Conservation (phyloP, 1,140 invertebrate species). For the Drosophila neocordata region DNA sequence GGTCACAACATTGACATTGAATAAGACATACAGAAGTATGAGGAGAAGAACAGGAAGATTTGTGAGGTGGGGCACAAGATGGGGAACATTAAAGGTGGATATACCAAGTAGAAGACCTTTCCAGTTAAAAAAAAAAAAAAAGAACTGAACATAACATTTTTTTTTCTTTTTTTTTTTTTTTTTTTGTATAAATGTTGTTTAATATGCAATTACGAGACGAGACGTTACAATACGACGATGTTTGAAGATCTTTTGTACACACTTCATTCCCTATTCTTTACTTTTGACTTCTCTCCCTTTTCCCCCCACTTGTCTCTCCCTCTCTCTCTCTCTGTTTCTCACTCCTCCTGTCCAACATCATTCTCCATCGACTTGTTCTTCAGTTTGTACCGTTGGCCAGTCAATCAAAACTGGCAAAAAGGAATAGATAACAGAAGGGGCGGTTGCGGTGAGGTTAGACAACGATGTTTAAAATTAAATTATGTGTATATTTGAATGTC, state of each 20-base stretch:
- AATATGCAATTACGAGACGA: slow-evolving; percentile 68
- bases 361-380: slow-evolving; percentile 1
- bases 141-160: slow-evolving; percentile 40
- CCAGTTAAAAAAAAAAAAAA: slow-evolving; percentile 42
- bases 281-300: slow-evolving; percentile 21
- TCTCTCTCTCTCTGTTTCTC: background rate
- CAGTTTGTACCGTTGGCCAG: slow-evolving; percentile 58
- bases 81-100: background rate
- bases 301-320: background rate
- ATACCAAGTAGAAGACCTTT: slow-evolving; percentile 35
- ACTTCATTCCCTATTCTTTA: slow-evolving; percentile 30
- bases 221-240: background rate
- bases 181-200: slow-evolving; percentile 72
- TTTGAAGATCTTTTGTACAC: slow-evolving; percentile 44
- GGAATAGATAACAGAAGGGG: slow-evolving; percentile 9
- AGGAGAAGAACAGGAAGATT: background rate
- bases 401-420: slow-evolving; percentile 47
- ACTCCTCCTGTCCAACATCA: background rate
- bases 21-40: slow-evolving; percentile 36
- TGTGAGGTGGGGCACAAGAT: background rate
- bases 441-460: slow-evolving; percentile 12
- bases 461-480: slow-evolving; percentile 72
- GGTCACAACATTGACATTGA: slow-evolving; percentile 80
- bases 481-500: slow-evolving; percentile 22
- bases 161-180: background rate